Conservation (phyloP, 2,113 vertebrate genomes). For the Nothoprocta pentlandii region DNA sequence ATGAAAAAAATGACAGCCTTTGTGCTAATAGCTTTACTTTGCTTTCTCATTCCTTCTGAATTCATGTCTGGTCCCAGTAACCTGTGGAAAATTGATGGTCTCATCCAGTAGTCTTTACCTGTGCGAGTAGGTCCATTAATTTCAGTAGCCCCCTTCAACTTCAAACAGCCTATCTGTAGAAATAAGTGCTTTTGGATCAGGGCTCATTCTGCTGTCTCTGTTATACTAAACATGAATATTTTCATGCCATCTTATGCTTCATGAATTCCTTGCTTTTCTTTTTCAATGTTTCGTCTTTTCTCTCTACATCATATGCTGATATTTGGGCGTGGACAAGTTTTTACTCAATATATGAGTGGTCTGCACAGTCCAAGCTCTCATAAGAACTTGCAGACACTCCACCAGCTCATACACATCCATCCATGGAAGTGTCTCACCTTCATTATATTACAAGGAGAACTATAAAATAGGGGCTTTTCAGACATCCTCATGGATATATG, state of each 20-base stretch:
- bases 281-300: background rate
- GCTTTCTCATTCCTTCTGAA: slow-evolving; percentile 51
- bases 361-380: background rate
- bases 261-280: background rate
- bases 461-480: background rate
- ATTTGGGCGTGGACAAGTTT: background rate
- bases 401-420: background rate
- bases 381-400: background rate
- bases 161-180: background rate
- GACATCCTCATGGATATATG: background rate
- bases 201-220: background rate
- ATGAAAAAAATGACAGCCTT: slow-evolving; percentile 60
- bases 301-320: background rate
- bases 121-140: slow-evolving; percentile 11
- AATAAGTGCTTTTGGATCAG: background rate
- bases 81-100: slow-evolving; percentile 47
- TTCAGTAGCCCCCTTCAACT: slow-evolving; percentile 18
- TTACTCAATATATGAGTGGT: background rate
- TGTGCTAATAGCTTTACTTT: slow-evolving; percentile 61
- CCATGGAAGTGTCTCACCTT: background rate
- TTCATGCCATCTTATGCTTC: background rate
- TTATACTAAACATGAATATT: background rate
- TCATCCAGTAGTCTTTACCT: slow-evolving; percentile 34
- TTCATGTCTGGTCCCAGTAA: slow-evolving; percentile 50
- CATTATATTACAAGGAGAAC: background rate